Conservation (phyloP, 2,888 invertebrate species). For the Nasonovia ribisnigri region DNA sequence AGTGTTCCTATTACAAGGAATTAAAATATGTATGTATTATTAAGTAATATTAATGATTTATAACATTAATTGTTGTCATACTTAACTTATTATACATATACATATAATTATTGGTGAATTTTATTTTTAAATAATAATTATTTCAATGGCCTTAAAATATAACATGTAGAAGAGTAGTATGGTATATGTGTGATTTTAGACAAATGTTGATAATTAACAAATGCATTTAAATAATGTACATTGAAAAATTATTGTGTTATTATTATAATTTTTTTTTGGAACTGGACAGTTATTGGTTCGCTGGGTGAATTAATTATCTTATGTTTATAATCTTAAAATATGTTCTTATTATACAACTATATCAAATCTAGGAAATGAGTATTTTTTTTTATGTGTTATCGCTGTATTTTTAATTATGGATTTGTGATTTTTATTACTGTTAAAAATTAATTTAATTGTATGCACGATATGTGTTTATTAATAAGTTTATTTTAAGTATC, state of each 20-base stretch:
- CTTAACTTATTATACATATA: not conserved
- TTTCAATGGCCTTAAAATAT: not conserved
- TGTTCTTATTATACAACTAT: not conserved
- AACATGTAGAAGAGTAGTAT: not conserved
- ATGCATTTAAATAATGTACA: conserved; percentile 8
- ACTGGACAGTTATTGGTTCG: not conserved
- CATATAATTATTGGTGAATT: not conserved
- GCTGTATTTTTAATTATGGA: conserved; percentile 1
- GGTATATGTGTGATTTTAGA: not conserved
- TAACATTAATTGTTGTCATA: not conserved
- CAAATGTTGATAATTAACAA: not conserved
- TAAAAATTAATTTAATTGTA: conserved; percentile 27
- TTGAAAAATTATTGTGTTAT: not conserved
- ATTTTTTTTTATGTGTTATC: not conserved
- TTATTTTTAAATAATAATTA: not conserved
- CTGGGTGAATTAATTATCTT: not conserved
- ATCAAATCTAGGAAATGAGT: conserved; percentile 21
- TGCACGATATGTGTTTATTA: not conserved
- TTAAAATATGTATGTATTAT: not conserved
- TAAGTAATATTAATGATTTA: not conserved
- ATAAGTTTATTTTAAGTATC: conserved; percentile 19
- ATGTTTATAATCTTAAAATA: not conserved
- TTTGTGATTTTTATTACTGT: not conserved
- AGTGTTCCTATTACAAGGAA: conserved; percentile 22
- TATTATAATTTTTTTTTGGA: not conserved